Base-by-base conservation (phyloP, 2,888 invertebrate genomes). In the Habroteleia sp. region DNA sequence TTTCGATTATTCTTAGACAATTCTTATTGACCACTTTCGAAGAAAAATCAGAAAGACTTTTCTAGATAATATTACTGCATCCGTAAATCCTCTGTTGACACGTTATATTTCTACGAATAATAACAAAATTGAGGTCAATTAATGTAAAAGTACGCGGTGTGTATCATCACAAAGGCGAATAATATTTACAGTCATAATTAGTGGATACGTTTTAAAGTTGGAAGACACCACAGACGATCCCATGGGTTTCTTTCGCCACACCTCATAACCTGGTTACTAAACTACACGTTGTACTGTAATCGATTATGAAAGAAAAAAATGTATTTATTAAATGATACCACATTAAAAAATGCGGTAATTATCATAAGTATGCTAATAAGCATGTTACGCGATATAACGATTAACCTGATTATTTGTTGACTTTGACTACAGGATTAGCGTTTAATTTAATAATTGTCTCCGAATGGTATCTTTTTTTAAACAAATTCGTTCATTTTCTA, bases 131-230 rank as follows among this genome's bases (percentile, higher is more conserved):
- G 46, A 66, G 68, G 74, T 74, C 66, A 74, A 62, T 74, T 74
- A 74, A 62, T 62, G 48, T 54, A 54, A 66, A 62, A 52, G 60
- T 52, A 20, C 13, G 10, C 46, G 14, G 35, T 66, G 52, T 39
- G 65, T 48, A 58, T 23, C 44, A 4, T 33, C 3, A 23, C 29
- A 20, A 56, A 35, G 62, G 62, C 31, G 68, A 56, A 68, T 65
- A 65, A 74, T 74, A 74, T 74, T 74, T 68, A 60, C 68, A 56
- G 56, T 56, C 54, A 74, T 74, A 74, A 74, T 74, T 74, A 74
- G 74, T 41, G 14, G 17, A 41, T 56, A 50, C 68, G 42, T 62
- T 74, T 74, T 56, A 60, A 60, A 66, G 44, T 37, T 44, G 42
- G 8, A 62, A 44, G 48, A 62, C 62, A 68, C 46, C 60, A 66